phyloP scores from a whole-genome alignment of 64 coral and sea anemone genomes.

The Pachyseris speciosa region DNA sequence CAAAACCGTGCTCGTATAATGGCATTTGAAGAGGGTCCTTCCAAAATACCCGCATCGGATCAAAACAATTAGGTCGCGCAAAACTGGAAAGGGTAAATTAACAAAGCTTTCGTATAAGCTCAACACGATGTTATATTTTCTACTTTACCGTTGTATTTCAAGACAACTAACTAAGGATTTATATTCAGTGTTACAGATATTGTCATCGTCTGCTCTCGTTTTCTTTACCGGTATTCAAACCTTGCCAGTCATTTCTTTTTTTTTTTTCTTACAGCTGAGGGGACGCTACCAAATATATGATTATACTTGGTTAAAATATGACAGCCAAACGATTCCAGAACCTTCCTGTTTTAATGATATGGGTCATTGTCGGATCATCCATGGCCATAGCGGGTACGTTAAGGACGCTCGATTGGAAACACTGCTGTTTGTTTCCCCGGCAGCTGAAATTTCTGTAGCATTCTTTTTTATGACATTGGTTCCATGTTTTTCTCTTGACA shows the following conservation, averaged over 20 bases:
- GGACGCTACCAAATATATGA: neutral
- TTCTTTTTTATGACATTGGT: neutral
- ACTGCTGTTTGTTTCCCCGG: neutral
- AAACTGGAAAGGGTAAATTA: no score
- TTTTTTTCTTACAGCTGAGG: constrained; percentile 9
- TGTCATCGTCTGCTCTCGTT: neutral
- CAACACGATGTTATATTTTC: no score
- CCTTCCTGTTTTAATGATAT: neutral
- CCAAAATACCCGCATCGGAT: neutral
- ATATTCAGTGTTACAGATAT: no score
- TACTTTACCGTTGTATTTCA: no score
- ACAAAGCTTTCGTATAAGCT: no score
- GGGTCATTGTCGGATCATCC: neutral
- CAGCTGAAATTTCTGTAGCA: no score
- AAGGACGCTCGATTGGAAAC: no score
- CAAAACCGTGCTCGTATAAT: neutral
- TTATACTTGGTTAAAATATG: neutral
- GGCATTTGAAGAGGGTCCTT: neutral
- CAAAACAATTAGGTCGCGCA: neutral
- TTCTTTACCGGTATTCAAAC: neutral
- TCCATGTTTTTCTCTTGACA: neutral
- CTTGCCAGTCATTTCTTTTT: neutral
- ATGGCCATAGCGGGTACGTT: neutral
- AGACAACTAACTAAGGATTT: no score
- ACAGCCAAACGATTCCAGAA: neutral